These are phyloP conservation scores for Globia sparganii DNA, from an alignment of 2,888 invertebrate genomes.

Conservation along the genomic window DNA sequence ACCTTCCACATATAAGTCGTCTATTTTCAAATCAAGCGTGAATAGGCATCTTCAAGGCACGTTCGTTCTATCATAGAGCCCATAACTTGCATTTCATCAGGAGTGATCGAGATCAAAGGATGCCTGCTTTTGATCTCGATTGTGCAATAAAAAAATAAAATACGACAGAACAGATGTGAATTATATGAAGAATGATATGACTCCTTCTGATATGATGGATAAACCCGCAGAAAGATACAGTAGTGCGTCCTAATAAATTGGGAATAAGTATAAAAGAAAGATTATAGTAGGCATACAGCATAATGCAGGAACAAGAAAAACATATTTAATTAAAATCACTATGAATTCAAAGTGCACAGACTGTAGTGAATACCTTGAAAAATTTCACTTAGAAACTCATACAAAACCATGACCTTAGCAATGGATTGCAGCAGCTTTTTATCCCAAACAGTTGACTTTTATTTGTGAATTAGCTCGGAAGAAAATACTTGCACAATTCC, in stretches of 20 bases:
- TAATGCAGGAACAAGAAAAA: not conserved
- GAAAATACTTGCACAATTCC: constrained; percentile 32
- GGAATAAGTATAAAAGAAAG: not conserved
- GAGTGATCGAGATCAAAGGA: not conserved
- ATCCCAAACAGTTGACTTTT: constrained; percentile 24
- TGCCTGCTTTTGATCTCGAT: too few species aligned
- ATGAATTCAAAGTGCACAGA: not conserved
- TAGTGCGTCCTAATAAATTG: not conserved
- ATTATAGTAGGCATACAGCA: not conserved
- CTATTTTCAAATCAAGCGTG: not conserved
- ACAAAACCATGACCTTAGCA: not conserved
- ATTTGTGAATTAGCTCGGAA: constrained; percentile 16
- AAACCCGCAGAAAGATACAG: not conserved
- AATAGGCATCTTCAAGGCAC: not conserved
- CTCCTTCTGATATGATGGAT: not conserved
- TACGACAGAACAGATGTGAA: not conserved
- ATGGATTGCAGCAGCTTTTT: constrained; percentile 8
- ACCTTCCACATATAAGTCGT: not conserved
- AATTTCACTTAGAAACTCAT: not conserved
- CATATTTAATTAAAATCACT: not conserved
- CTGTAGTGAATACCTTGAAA: not conserved
- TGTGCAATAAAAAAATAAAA: not conserved
- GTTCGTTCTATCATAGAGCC: not conserved
- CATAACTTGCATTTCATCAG: not conserved
- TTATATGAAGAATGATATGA: not conserved